phyloP scores from a whole-genome alignment of 2,113 vertebrate genomes.

The Scophthalmus maximus region DNA sequence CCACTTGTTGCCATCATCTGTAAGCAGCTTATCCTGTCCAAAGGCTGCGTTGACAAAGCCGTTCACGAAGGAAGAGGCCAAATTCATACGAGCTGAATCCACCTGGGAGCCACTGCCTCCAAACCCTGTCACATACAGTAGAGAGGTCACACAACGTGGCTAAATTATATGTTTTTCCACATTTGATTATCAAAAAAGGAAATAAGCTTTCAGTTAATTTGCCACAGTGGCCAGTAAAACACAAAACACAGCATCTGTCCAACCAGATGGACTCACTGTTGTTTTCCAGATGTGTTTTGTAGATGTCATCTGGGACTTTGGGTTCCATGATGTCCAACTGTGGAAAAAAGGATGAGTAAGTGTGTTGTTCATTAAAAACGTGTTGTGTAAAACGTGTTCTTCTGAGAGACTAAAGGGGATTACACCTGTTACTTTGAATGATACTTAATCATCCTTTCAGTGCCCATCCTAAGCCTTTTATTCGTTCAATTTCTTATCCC shows the following conservation, averaged over 20 bases:
- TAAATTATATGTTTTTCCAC: background rate
- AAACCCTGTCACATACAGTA: conserved; percentile 85
- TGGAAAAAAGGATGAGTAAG: conserved; percentile 11
- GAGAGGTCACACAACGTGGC: background rate
- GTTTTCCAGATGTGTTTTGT: conserved; percentile 99
- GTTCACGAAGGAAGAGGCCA: conserved; percentile 98
- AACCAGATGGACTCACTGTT: conserved; percentile 86
- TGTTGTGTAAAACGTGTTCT: background rate
- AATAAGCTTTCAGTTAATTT: background rate
- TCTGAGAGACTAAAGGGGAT: background rate
- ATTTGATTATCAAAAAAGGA: background rate
- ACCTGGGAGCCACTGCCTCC: conserved; percentile 97
- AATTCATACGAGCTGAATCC: conserved; percentile 98
- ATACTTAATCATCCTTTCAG: background rate
- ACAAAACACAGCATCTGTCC: background rate
- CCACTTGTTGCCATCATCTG: conserved; percentile 99
- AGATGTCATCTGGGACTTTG: conserved; percentile 98
- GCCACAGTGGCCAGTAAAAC: background rate
- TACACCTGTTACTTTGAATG: no score
- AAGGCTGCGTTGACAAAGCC: conserved; percentile 98
- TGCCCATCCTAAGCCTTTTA: no score
- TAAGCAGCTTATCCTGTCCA: conserved; percentile 97
- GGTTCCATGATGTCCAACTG: conserved; percentile 99
- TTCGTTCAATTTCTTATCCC: no score
- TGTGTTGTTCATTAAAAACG: no score